Evolutionary conservation across 2,888 invertebrate genomes (phyloP).

Genomic region (Abrostola tripartita): DNA sequence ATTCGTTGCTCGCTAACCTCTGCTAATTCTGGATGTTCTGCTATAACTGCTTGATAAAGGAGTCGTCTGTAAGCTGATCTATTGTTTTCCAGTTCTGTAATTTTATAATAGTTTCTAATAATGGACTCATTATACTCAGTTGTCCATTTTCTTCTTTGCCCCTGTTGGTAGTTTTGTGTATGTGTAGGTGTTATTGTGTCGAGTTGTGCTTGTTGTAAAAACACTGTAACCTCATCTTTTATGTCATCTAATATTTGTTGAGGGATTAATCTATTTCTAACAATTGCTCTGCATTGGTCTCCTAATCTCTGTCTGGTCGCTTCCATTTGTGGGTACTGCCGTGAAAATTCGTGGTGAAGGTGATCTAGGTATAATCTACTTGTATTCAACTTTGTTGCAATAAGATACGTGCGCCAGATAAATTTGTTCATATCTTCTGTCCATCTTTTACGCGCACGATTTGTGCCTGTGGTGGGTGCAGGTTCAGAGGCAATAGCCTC

Average conservation of each 20-base stretch:
- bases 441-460: no score
- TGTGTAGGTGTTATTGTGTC: not conserved
- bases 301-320: slow-evolving; percentile 42
- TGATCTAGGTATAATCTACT: slow-evolving; percentile 20
- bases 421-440: no score
- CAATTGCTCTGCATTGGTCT: slow-evolving; percentile 45
- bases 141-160: slow-evolving; percentile 5
- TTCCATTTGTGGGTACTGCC: slow-evolving; percentile 9
- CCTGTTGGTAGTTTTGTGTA: no score
- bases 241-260: no score
- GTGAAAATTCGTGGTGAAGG: slow-evolving; percentile 32
- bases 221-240: not conserved
- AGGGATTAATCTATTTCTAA: slow-evolving; percentile 32
- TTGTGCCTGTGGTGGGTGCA: no score
- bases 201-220: not conserved
- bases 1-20: slow-evolving; percentile 10
- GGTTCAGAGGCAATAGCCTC: no score
- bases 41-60: slow-evolving; percentile 4
- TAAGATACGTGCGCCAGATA: no score
- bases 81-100: slow-evolving; percentile 5
- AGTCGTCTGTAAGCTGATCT: slow-evolving; percentile 3
- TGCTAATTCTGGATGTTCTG: not conserved
- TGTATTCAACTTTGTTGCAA: no score
- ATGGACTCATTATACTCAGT: slow-evolving; percentile 11
- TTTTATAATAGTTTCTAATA: slow-evolving; percentile 1